Base-by-base conservation (phyloP, 2,797 vertebrate species). In the Knipowitschia caucasica region DNA sequence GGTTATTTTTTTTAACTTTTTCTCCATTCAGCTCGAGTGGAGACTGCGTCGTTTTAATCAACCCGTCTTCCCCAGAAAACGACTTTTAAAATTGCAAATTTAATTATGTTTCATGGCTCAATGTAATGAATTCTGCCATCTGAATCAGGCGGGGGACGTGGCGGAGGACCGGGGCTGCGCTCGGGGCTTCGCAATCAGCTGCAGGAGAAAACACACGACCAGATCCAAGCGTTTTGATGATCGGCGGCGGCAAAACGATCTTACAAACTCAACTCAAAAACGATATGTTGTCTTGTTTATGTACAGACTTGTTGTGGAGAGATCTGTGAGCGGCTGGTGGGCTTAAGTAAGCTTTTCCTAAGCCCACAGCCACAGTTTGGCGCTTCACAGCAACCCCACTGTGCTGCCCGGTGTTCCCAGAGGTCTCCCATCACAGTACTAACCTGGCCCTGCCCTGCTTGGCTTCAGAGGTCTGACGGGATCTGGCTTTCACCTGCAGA, bases 1-100 rank as follows among this genome's bases (percentile, higher is more conserved):
- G 15, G 12, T 5, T 14, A n/a, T 14, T 2, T 30, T 30, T 29
- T 5, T 15, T n/a, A n/a, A n/a, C 12, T 40, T 12, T 34, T 33
- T 33, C 29, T 33, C 44, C 15, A 17, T 23, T 33, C n/a, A 21
- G 2, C n/a, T 8, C 4, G 30, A 33, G 46, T 12, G 12, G 11
- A 0, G 46, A 7, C 29, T 39, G 36, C 4, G 36, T 34, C 34
- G 34, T 49, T 49, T 21, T 33, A 49, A 49, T 49, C 46, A 49
- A 34, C 46, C 46, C 15, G 29, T 31, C 29, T 33, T 33, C 29
- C 29, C 29, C 5, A n/a, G n/a, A 23, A 49, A 49, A 49, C 12
- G 15, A n/a, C 46, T 21, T 30, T 49, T 33, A 5, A 49, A 49
- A 49, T 49, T 49, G 46, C 46, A 49, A 49, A 49, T 49, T 30